Evolutionary conservation across 92 coral and sea anemone species (phyloP), one percentile per base, ranked within the genome.

Genomic region (Parazoanthus swiftii): DNA sequence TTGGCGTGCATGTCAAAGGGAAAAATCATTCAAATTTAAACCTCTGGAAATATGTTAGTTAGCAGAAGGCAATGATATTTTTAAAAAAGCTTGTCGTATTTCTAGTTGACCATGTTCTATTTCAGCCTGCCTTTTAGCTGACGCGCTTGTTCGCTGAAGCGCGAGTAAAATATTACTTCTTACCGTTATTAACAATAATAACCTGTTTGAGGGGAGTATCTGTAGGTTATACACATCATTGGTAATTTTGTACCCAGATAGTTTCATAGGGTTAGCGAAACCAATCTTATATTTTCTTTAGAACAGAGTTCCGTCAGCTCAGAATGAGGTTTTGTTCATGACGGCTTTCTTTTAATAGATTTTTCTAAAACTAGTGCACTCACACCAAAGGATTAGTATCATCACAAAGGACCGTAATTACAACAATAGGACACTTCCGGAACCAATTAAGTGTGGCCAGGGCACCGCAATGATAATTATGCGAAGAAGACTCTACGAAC

Each of bases 121-220:
- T 72, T 72, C 76, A 14, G 76, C 76, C 76, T 72, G 76, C 76
- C 76, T 72, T 72, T 15, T 72, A 72, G 76, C 76, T 71, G 76
- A 71, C 76, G 76, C 76, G 76, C 76, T 71, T 71, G 76, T 71
- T 71, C 76, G 76, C 76, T 71, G 76, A 71, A 71, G 76, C 76
- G 76, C 76, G 76, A 71, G 76, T 71, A 71, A 71, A 71, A 71
- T 71, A 71, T 71, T 71, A 71, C 76, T 71, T 71, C 76, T 71
- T 71, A 71, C 76, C 76, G 76, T 71, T 71, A 71, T 71, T 71
- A 71, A 71, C 76, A 71, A 71, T 71, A 71, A 71, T 71, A 71
- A 71, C 76, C 76, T 2, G 76, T 71, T 71, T 71, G 76, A 71
- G 76, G 76, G 76, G 76, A 71, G 76, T 71, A 71, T 71, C 76